Percentiles rank a stretch among this genome's conserved stretches.
phyloP scores from a whole-genome alignment of 2,113 vertebrate species.

The Gracilinanus agilis region DNA sequence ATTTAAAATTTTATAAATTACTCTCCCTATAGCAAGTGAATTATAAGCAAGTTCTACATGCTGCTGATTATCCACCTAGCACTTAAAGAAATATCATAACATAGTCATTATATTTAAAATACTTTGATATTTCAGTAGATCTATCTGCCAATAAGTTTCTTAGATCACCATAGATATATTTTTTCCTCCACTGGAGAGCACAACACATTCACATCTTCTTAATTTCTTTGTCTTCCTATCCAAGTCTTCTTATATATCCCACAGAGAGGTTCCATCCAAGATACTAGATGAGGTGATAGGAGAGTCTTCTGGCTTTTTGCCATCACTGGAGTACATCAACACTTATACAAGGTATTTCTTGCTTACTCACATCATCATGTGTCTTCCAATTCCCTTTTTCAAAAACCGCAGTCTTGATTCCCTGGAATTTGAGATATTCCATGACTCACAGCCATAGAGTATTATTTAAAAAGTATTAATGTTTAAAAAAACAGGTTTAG shows the following conservation, averaged over 20 bases:
- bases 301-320: background rate
- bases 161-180: background rate
- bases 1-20: background rate
- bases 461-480: background rate
- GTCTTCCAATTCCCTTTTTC: background rate
- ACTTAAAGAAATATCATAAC: background rate
- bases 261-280: background rate
- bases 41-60: background rate
- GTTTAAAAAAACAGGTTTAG: background rate
- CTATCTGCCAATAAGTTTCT: background rate
- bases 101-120: background rate
- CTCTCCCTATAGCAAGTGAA: background rate
- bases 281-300: background rate
- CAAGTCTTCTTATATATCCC: background rate
- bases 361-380: background rate
- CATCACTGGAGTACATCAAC: background rate
- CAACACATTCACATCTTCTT: background rate
- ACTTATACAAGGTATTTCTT: background rate
- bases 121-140: background rate
- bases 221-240: background rate
- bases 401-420: background rate
- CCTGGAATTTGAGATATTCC: background rate
- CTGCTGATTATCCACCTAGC: background rate
- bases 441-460: background rate
- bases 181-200: background rate